These are phyloP conservation scores for Tiaroga cobitis DNA, from an alignment of 2,797 vertebrate genomes.

Conservation along the genomic window DNA sequence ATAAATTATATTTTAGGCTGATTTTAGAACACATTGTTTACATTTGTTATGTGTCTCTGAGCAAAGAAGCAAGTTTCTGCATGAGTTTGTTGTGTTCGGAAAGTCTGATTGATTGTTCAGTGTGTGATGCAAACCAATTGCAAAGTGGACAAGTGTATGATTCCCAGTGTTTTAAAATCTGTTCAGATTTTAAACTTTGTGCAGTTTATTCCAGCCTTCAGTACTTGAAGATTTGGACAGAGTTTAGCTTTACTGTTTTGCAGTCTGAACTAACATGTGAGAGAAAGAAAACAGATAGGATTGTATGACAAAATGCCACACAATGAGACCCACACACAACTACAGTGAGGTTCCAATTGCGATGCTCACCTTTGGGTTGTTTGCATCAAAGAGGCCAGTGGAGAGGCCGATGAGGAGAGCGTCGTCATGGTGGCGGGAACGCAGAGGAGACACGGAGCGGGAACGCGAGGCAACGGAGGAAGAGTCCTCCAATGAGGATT, in stretches of 20 bases:
- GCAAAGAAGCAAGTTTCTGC: not conserved
- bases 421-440: slow-evolving; percentile 81
- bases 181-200: not conserved
- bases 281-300: not conserved
- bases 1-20: not conserved
- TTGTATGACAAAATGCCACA: not conserved
- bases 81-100: not conserved
- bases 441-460: slow-evolving; percentile 88
- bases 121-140: not conserved
- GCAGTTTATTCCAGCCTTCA: not conserved
- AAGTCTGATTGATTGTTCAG: not conserved
- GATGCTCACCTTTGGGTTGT: slow-evolving; percentile 91
- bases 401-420: slow-evolving; percentile 91
- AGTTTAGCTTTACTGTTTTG: not conserved
- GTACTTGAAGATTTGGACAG: not conserved
- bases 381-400: slow-evolving; percentile 94
- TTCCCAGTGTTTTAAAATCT: not conserved
- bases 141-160: not conserved
- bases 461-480: slow-evolving; percentile 83
- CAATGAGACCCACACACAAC: not conserved
- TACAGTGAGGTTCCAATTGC: not conserved
- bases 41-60: not conserved
- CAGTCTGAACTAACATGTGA: not conserved
- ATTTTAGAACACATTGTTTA: not conserved
- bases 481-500: slow-evolving; percentile 88